These are phyloP conservation scores for Mimas tiliae DNA, from an alignment of 2,888 invertebrate genomes.

Conservation along the genomic window DNA sequence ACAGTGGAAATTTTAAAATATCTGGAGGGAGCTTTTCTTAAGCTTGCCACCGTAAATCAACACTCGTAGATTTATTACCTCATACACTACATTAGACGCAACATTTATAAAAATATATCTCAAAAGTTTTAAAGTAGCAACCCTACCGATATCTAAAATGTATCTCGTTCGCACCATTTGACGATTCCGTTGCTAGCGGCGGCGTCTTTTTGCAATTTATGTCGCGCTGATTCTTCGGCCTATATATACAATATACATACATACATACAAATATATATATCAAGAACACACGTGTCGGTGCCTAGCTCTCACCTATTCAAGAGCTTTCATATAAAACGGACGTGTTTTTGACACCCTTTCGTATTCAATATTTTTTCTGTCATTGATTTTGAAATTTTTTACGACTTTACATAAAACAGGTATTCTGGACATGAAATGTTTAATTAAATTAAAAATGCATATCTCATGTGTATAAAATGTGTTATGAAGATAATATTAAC, in stretches of 20 bases:
- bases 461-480: no score
- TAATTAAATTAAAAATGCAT: no score
- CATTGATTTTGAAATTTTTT: background rate
- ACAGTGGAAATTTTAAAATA: no score
- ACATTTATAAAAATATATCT: constrained; percentile 2
- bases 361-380: background rate
- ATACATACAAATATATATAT: constrained; percentile 1
- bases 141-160: constrained; percentile 69
- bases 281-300: background rate
- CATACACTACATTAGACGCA: background rate
- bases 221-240: constrained; percentile 56
- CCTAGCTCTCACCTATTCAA: background rate
- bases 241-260: constrained; percentile 35
- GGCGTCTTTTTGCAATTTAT: constrained; percentile 72
- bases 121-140: constrained; percentile 34
- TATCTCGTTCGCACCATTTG: constrained; percentile 78
- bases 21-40: background rate
- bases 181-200: constrained; percentile 66
- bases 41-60: background rate
- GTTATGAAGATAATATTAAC: no score
- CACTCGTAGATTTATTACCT: background rate
- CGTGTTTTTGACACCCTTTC: background rate
- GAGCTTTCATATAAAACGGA: background rate
- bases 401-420: no score
- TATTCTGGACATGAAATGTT: no score